Evolutionary conservation across 2,113 vertebrate genomes (phyloP).

Genomic region (Tenebrosternarchus preto): DNA sequence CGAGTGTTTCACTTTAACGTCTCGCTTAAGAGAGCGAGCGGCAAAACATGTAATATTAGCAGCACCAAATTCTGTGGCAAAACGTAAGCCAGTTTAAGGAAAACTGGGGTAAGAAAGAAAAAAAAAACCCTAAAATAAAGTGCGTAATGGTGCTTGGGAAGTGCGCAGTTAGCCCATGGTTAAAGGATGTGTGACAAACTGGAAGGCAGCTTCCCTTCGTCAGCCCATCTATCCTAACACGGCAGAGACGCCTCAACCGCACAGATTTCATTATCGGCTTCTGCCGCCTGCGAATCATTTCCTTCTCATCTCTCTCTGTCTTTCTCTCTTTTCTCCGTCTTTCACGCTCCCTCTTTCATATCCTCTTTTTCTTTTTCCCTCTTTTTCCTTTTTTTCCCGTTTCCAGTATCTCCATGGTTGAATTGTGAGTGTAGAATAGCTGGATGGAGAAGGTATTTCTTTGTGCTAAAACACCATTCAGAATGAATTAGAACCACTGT

Average conservation of each 20-base stretch:
- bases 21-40: neutral
- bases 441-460: neutral
- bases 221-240: slow-evolving; percentile 50
- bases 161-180: slow-evolving; percentile 49
- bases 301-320: slow-evolving; percentile 1
- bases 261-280: slow-evolving; percentile 55
- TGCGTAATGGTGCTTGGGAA: slow-evolving; percentile 59
- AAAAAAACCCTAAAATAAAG: slow-evolving; percentile 57
- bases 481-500: neutral
- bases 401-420: neutral
- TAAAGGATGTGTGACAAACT: slow-evolving; percentile 53
- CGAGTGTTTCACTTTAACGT: neutral
- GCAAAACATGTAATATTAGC: neutral
- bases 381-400: neutral
- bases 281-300: slow-evolving; percentile 22
- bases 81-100: too few relatives aligned
- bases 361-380: slow-evolving; percentile 21
- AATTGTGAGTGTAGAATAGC: slow-evolving; percentile 11
- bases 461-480: neutral
- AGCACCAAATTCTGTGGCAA: neutral
- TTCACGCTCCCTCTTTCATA: neutral
- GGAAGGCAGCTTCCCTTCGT: slow-evolving; percentile 42
- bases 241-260: slow-evolving; percentile 51
- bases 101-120: slow-evolving; percentile 52
- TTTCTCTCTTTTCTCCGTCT: slow-evolving; percentile 26